Base-by-base conservation (phyloP, 2,113 vertebrate genomes). In the Tragelaphus buxtoni region DNA sequence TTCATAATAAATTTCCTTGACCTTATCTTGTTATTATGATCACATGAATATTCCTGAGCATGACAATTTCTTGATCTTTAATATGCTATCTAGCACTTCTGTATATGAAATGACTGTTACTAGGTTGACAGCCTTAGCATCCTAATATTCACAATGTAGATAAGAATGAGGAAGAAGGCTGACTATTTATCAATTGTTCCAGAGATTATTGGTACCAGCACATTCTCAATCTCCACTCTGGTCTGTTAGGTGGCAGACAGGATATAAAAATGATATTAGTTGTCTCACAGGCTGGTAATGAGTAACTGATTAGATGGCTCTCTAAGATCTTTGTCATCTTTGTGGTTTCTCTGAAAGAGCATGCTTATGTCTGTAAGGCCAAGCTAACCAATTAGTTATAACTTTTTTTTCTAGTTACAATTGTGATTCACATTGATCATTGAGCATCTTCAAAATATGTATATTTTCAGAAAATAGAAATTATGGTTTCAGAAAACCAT, bases 261-360 rank as follows among this genome's bases (percentile, higher is more conserved):
- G 30, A 83, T 42, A 7, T 49, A 79, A 88, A 91, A 55, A 7
- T 61, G 39, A 1, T 28, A 42, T 63, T 61, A 5, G 28, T 30
- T 53, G 14, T 88, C 30, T 58, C 55, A 26, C 35, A 85, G 90
- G 45, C 45, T 95, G 60, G 30, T 35, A 55, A 10, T 22, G 11
- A 90, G 22, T 42, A 9, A 58, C 0, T 16, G 6, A 51, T 45
- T 84, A 65, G 28, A 83, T 30, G 39, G 9, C 47, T 88, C 16
- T 65, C 82, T 55, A 93, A 92, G 35, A n/a, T 35, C 12, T n/a
- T 88, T 42, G 45, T 77, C 81, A 55, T 65, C n/a, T 47, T 86
- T 61, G 9, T 81, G 42, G 24, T n/a, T 97, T 89, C 63, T 56
- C 39, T 39, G 12, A 88, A 88, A 45, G 49, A 88, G 20, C 30